Evolutionary conservation across 2,888 invertebrate species (phyloP).

Genomic region (Lamellibrachia satsuma): DNA sequence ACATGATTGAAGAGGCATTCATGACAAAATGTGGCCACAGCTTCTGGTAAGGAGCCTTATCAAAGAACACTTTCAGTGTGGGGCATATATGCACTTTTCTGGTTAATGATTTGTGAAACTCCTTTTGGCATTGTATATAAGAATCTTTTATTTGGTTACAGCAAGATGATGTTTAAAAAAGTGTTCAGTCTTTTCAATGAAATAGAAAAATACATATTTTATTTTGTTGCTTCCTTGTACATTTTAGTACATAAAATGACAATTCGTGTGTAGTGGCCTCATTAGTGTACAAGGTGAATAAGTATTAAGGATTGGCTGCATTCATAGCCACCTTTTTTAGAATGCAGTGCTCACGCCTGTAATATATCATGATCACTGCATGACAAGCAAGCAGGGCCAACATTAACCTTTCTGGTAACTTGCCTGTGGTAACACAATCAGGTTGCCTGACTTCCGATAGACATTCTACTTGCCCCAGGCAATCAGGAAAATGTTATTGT

Average conservation of each 20-base stretch:
- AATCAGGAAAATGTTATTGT: too few relatives aligned
- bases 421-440: too few relatives aligned
- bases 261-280: background rate
- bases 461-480: too few relatives aligned
- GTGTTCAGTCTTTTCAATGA: background rate
- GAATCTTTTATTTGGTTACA: too few relatives aligned
- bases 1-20: constrained; percentile 87
- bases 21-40: constrained; percentile 93
- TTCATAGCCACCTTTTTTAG: background rate
- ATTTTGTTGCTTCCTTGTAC: background rate
- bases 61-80: background rate
- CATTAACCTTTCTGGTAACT: too few relatives aligned
- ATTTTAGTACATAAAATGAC: background rate
- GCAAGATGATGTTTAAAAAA: background rate
- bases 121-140: background rate
- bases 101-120: background rate
- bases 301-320: background rate
- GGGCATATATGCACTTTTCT: background rate
- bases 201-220: background rate
- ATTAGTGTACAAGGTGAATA: background rate
- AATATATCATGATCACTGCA: too few relatives aligned
- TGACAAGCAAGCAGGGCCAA: too few relatives aligned
- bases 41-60: constrained; percentile 74
- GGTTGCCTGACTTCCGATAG: too few relatives aligned
- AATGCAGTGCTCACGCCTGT: background rate